These are phyloP conservation scores for Crotalus tigris DNA, from an alignment of 2,113 vertebrate genomes.

Conservation along the genomic window DNA sequence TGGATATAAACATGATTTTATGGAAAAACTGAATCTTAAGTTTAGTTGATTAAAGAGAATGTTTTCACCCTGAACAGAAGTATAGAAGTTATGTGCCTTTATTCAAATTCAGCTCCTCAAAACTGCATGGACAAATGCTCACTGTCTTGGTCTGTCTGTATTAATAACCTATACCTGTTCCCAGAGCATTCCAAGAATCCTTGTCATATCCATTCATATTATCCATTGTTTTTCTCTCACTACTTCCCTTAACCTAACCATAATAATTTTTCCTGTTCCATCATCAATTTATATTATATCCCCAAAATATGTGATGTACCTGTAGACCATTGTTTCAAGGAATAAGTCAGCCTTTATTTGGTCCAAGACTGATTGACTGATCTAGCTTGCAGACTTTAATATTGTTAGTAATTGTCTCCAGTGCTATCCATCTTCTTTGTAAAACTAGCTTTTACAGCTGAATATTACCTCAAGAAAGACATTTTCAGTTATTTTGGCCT, in stretches of 20 bases:
- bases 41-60: not conserved
- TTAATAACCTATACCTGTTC: not conserved
- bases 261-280: not conserved
- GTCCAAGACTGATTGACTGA: not conserved
- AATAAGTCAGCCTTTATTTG: not conserved
- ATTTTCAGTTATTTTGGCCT: not conserved
- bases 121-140: not conserved
- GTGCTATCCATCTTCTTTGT: not conserved
- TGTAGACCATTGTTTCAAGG: not conserved
- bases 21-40: not conserved
- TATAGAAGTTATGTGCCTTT: not conserved
- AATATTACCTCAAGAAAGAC: not conserved
- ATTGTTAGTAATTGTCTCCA: not conserved
- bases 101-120: not conserved
- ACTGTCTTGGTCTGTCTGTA: not conserved
- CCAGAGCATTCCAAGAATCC: not conserved
- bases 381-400: not conserved
- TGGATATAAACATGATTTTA: not conserved
- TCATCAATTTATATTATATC: not conserved
- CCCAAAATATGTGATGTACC: not conserved
- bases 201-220: not conserved
- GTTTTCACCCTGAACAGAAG: fast-evolving
- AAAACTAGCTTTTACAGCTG: not conserved
- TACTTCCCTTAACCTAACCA: not conserved
- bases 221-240: not conserved